Conservation (phyloP, 2,797 vertebrate genomes). For the Dendrocincla fuliginosa region DNA sequence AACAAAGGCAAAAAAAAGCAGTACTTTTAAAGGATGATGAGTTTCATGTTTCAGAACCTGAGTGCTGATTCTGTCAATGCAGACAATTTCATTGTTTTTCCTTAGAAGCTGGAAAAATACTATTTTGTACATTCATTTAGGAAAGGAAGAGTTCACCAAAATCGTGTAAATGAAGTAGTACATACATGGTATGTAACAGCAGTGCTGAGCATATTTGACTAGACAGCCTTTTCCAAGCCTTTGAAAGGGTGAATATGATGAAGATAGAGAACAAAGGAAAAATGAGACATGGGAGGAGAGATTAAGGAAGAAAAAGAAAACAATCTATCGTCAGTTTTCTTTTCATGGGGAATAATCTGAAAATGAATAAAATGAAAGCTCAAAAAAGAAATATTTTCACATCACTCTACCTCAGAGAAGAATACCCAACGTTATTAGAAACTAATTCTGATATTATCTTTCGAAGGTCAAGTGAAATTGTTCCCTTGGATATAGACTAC, state of each 20-base stretch:
- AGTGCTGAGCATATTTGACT: not conserved
- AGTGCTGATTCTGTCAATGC: not conserved
- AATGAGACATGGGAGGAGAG: not conserved
- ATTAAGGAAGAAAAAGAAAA: not conserved
- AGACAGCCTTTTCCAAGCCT: not conserved
- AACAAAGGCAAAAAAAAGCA: not conserved
- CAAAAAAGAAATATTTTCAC: not conserved
- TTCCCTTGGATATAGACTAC: not conserved
- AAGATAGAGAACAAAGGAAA: constrained; percentile 49
- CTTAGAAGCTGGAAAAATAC: not conserved
- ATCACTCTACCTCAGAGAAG: not conserved
- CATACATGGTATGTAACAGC: not conserved
- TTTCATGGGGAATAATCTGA: not conserved
- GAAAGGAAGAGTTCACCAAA: not conserved
- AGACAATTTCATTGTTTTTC: not conserved
- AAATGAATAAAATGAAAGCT: not conserved
- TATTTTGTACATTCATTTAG: not conserved
- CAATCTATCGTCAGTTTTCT: not conserved
- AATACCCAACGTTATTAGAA: not conserved
- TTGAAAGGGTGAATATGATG: not conserved
- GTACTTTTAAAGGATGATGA: not conserved
- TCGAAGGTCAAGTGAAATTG: constrained; percentile 44
- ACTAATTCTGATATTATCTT: constrained; percentile 34
- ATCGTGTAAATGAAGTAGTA: not conserved
- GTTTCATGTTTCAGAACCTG: not conserved